Conservation (phyloP, 1,140 invertebrate species). For the Asobara japonica region DNA sequence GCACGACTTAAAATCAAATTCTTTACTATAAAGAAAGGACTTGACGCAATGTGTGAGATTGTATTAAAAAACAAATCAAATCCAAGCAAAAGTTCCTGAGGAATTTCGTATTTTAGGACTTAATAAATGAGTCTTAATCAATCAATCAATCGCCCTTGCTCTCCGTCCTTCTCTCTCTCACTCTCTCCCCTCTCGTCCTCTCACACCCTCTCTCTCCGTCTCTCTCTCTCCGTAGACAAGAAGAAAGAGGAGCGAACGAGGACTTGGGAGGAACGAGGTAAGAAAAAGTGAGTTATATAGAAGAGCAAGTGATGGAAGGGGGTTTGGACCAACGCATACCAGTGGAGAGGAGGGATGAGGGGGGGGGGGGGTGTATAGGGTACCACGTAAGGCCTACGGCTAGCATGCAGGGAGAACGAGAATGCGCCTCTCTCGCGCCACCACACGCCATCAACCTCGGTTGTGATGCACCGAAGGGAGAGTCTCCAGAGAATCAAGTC, state of each 20-base stretch:
- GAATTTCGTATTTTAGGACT: no score
- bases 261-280: background rate
- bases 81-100: no score
- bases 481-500: slow-evolving; percentile 46
- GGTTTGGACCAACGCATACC: background rate
- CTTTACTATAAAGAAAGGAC: no score
- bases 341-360: background rate
- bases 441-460: slow-evolving; percentile 47
- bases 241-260: background rate
- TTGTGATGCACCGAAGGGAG: slow-evolving; percentile 8
- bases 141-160: no score
- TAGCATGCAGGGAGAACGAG: slow-evolving; percentile 59
- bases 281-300: background rate
- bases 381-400: slow-evolving; percentile 53
- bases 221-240: no score
- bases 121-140: no score
- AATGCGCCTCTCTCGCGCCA: slow-evolving; percentile 51
- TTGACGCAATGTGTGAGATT: no score
- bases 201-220: no score
- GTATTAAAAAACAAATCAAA: no score
- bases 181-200: no score
- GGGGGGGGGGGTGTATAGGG: slow-evolving; percentile 15
- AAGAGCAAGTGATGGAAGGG: background rate
- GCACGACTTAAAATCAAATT: no score
- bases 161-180: no score